Conservation (phyloP, 2,888 invertebrate genomes). For the Enchytraeus crypticus region DNA sequence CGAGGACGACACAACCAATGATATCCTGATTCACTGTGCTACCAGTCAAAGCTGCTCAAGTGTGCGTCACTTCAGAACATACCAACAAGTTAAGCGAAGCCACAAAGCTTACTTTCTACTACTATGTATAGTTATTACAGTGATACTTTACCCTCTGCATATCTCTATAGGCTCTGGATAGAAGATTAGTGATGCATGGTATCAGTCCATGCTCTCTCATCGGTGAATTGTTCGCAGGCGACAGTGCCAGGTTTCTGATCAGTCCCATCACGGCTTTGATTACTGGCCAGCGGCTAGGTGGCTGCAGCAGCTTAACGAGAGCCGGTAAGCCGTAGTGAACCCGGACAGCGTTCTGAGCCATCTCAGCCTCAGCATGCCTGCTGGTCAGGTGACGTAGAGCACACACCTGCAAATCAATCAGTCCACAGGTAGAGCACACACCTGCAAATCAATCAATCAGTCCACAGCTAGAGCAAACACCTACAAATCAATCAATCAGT, state of each 20-base stretch:
- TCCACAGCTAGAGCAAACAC: too few species aligned
- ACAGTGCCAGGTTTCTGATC: conserved; percentile 90
- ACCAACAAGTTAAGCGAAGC: not conserved
- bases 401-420: too few species aligned
- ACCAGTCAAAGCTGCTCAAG: not conserved
- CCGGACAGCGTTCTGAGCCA: conserved; percentile 91
- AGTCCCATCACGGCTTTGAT: conserved; percentile 84
- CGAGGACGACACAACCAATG: too few species aligned
- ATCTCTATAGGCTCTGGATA: conserved; percentile 88
- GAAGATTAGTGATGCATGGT: conserved; percentile 79
- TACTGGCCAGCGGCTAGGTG: conserved; percentile 92
- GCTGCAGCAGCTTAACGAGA: conserved; percentile 87
- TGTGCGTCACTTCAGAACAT: not conserved
- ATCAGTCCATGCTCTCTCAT: conserved; percentile 88
- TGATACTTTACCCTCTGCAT: conserved; percentile 70
- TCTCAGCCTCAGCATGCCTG: conserved; percentile 87
- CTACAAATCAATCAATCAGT: too few species aligned
- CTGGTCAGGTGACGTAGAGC: conserved; percentile 94
- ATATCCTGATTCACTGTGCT: too few species aligned
- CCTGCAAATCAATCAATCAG: too few species aligned
- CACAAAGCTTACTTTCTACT: not conserved
- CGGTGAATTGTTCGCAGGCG: conserved; percentile 88
- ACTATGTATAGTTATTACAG: not conserved
- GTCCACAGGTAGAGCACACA: too few species aligned
- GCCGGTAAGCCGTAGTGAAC: conserved; percentile 78